Percentiles rank a stretch among this genome's conserved stretches.
These are phyloP conservation scores for Campoplex nolae DNA, from an alignment of 2,888 invertebrate species.

Conservation along the genomic window DNA sequence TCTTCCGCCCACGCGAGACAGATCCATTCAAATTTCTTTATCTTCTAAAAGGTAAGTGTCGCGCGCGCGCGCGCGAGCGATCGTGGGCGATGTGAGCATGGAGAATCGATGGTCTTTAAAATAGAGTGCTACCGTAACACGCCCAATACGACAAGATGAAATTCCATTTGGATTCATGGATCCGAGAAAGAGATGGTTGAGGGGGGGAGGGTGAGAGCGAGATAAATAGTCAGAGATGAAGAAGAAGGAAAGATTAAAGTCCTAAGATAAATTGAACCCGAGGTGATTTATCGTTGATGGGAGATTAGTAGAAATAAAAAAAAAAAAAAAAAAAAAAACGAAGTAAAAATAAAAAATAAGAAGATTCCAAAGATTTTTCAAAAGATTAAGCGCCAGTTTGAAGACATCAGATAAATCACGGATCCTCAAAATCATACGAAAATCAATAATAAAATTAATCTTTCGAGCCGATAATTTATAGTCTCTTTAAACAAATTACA, in stretches of 20 bases:
- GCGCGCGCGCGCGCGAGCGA: slow-evolving; percentile 10
- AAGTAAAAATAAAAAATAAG: background rate
- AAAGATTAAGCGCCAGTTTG: background rate
- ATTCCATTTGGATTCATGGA: background rate
- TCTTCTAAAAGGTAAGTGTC: slow-evolving; percentile 28
- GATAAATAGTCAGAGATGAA: background rate
- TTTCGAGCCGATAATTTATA: background rate
- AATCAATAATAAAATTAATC: background rate
- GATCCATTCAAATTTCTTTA: slow-evolving; percentile 57
- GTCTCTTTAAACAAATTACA: background rate
- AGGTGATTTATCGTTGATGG: background rate
- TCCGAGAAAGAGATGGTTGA: background rate
- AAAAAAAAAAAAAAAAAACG: background rate
- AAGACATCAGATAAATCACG: background rate
- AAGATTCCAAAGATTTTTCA: background rate
- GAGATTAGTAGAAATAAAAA: background rate
- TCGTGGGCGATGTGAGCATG: slow-evolving; percentile 31
- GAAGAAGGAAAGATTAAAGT: background rate
- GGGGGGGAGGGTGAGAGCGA: background rate
- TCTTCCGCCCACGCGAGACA: slow-evolving; percentile 10
- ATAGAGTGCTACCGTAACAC: slow-evolving; percentile 38
- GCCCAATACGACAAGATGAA: background rate
- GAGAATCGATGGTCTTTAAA: slow-evolving; percentile 35
- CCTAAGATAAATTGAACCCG: slow-evolving; percentile 8
- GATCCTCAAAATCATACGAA: background rate